phyloP scores from a whole-genome alignment of 2,797 vertebrate genomes.

The Thaleichthys pacificus region DNA sequence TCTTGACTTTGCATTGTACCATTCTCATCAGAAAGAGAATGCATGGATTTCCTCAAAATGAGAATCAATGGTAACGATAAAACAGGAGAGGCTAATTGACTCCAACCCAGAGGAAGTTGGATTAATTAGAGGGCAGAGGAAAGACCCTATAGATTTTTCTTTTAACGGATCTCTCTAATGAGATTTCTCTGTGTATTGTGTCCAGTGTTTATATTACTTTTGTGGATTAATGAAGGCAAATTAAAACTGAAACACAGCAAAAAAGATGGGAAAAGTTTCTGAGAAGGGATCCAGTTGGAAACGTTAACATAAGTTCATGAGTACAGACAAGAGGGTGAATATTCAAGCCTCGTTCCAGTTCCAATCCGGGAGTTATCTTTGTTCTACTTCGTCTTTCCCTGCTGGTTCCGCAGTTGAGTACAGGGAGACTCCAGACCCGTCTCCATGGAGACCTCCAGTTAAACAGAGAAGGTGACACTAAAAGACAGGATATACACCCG shows the following conservation, averaged over 20 bases:
- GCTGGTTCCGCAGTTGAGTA: not conserved
- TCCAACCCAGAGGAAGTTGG: conserved; percentile 35
- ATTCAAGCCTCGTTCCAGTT: not conserved
- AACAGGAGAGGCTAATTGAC: conserved; percentile 33
- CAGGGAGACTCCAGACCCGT: not conserved
- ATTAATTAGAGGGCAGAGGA: conserved; percentile 48
- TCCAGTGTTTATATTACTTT: conserved; percentile 19
- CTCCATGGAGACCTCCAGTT: conserved; percentile 30
- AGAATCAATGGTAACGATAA: conserved; percentile 38
- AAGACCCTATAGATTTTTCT: conserved; percentile 34
- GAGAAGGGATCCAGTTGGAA: not conserved
- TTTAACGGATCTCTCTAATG: conserved; percentile 34
- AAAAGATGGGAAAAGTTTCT: conserved; percentile 1
- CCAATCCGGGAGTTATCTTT: too few relatives aligned
- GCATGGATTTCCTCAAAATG: conserved; percentile 33
- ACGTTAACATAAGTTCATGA: not conserved
- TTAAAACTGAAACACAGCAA: conserved; percentile 9
- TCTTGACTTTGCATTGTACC: conserved; percentile 4
- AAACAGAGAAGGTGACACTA: conserved; percentile 37
- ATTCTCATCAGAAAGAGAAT: conserved; percentile 18
- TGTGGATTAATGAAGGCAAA: conserved; percentile 20
- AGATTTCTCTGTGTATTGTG: conserved; percentile 14
- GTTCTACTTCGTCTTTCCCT: not conserved
- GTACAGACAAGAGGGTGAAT: not conserved
- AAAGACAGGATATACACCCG: conserved; percentile 39